Base-by-base conservation (phyloP, 2,888 invertebrate species). In the Pinctada fucata region DNA sequence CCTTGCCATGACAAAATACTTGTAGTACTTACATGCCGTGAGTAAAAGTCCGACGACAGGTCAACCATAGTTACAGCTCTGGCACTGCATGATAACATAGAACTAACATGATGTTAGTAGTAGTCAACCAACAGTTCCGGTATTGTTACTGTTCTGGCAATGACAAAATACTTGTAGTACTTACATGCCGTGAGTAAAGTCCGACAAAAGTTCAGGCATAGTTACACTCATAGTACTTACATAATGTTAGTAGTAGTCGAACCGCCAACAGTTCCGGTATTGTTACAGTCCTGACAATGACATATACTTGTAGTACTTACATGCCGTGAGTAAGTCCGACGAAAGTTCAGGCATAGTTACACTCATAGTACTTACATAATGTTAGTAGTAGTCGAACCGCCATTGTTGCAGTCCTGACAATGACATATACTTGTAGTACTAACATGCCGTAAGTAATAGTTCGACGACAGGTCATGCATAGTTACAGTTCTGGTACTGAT, bases 21-120 rank as follows among this genome's bases (percentile, higher is more conserved):
- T 31, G 31, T 31, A 31, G 31, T 31, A 31, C 31, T 31, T 31
- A 31, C 31, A 31, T 31, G 1, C 31, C 31, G 31, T 31, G 31
- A 31, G 31, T 31, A 31, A 31, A 1, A 31, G 31, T 31, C 31
- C 31, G 31, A 31, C 31, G 31, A 31, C 31, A 31, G 31, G 80
- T n/a, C 86, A 83, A 68, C 84, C 85, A n/a, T 86, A 83, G 81
- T 88, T 89, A 79, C 89, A 89, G 3, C 81, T 81, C 47, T 84
- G 83, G 76, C 88, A 89, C 47, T 88, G n/a, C n/a, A n/a, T n/a
- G 85, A 75, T 90, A 91, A 79, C 90, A 89, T 79, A 90, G 31
- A 1, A 31, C 31, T 31, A 1, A 1, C 31, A 31, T 31, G 31
- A 31, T 31, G 31, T 31, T 31, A 31, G 31, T 31, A 31, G 31